These are phyloP conservation scores for Ammodytes dubius DNA, from an alignment of 2,113 vertebrate genomes.

Conservation along the genomic window DNA sequence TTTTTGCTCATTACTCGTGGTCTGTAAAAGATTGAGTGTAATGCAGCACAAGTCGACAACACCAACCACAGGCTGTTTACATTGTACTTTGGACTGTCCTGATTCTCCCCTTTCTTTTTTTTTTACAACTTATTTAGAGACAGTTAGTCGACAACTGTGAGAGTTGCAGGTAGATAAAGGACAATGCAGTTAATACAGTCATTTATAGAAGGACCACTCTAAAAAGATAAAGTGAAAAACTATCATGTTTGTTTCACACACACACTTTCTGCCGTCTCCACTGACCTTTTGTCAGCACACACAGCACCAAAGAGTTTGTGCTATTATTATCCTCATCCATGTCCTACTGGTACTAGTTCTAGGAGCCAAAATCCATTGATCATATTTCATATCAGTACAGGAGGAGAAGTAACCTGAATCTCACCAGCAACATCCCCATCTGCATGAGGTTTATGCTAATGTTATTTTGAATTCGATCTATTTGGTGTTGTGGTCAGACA, in stretches of 20 bases:
- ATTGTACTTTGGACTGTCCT: background rate
- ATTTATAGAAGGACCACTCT: background rate
- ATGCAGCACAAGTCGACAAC: background rate
- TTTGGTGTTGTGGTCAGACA: background rate
- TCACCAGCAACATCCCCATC: background rate
- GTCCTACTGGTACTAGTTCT: slow-evolving; percentile 11
- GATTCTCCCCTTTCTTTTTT: background rate
- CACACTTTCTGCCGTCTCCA: slow-evolving; percentile 14
- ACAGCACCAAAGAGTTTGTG: slow-evolving; percentile 10
- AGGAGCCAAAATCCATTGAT: slow-evolving; percentile 6
- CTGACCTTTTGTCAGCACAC: slow-evolving; percentile 57
- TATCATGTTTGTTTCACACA: background rate
- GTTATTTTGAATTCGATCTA: background rate
- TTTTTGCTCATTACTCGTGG: background rate
- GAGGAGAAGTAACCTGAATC: background rate
- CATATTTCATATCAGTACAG: slow-evolving; percentile 20
- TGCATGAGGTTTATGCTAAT: background rate
- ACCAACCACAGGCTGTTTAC: background rate
- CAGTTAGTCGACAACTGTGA: background rate
- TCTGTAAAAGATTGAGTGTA: background rate
- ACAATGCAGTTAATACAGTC: too few species aligned
- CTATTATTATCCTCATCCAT: slow-evolving; percentile 49
- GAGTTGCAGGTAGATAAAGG: background rate
- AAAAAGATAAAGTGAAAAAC: background rate
- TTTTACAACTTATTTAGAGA: background rate